A percentile compares a stretch with the other conserved stretches of the same genome.
These are phyloP conservation scores for Miniopterus natalensis DNA, from an alignment of 2,113 vertebrate genomes.

Conservation along the genomic window DNA sequence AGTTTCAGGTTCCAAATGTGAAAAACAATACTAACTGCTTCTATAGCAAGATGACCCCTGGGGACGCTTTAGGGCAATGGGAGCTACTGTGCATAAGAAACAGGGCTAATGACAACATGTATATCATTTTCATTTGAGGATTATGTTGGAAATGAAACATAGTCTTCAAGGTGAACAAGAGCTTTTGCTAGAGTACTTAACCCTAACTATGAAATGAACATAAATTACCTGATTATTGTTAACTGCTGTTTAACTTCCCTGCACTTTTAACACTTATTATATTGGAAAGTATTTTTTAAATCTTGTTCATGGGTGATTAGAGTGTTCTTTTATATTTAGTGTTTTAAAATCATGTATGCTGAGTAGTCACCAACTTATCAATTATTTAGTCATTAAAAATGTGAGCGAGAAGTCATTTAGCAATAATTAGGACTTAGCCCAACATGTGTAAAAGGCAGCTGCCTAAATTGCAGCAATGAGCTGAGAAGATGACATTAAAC, in stretches of 20 bases:
- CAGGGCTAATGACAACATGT: conserved; percentile 79
- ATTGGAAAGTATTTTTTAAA: conserved; percentile 39
- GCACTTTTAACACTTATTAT: conserved; percentile 63
- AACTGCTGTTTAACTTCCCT: conserved; percentile 74
- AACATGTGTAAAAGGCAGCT: conserved; percentile 59
- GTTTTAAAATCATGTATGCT: conserved; percentile 57
- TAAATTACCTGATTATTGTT: conserved; percentile 84
- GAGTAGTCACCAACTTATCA: conserved; percentile 31
- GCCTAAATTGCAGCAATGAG: conserved; percentile 25
- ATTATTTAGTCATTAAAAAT: conserved; percentile 74
- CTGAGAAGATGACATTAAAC: conserved; percentile 15
- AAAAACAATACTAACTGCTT: conserved; percentile 80
- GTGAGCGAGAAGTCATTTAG: conserved; percentile 49
- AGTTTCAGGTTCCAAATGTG: conserved; percentile 81
- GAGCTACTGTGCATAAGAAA: conserved; percentile 77
- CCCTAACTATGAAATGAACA: conserved; percentile 82
- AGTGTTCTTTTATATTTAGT: conserved; percentile 51
- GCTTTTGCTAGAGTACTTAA: conserved; percentile 84
- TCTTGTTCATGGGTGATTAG: conserved; percentile 52
- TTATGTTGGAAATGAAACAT: conserved; percentile 84
- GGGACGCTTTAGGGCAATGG: conserved; percentile 82
- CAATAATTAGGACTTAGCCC: conserved; percentile 20
- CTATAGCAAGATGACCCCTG: conserved; percentile 79
- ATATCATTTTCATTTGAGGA: conserved; percentile 87
- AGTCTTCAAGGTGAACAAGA: conserved; percentile 85